A percentile compares a stretch with the other conserved stretches of the same genome.
Evolutionary conservation across 2,888 invertebrate species (phyloP).

Genomic region (Xestoiulus laeticollis): DNA sequence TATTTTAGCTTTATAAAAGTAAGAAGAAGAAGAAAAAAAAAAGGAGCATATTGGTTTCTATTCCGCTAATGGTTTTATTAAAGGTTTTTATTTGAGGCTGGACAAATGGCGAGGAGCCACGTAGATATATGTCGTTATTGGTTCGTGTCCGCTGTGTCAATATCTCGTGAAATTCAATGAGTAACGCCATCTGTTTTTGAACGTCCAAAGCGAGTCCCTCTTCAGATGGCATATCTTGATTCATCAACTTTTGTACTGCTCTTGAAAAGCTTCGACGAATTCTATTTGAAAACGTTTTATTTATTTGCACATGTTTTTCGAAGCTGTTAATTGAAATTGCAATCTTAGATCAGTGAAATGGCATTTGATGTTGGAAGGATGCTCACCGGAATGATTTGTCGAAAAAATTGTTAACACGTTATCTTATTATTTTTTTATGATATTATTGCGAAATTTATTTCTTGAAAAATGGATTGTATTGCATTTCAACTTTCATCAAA

Average conservation of each 20-base stretch:
- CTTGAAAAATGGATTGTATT: too few relatives aligned
- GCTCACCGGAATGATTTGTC: not conserved
- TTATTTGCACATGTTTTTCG: not conserved
- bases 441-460: too few relatives aligned
- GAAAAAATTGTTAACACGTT: too few relatives aligned
- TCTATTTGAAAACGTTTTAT: not conserved
- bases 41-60: constrained; percentile 39
- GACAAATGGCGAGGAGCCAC: not conserved
- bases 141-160: not conserved
- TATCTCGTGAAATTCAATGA: constrained; percentile 43
- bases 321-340: not conserved
- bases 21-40: not conserved
- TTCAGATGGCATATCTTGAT: constrained; percentile 15
- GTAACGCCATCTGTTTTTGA: constrained; percentile 41
- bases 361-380: not conserved
- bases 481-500: too few relatives aligned
- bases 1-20: constrained; percentile 41
- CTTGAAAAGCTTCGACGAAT: not conserved
- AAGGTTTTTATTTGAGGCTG: constrained; percentile 5
- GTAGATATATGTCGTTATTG: not conserved
- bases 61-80: constrained; percentile 37
- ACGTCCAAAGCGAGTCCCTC: not conserved
- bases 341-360: not conserved
- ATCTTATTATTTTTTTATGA: too few relatives aligned
- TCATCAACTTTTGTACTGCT: not conserved